Percentiles rank a stretch among this genome's conserved stretches.
Evolutionary conservation across 2,113 vertebrate species (phyloP).

Genomic region (Baryphthengus martii): DNA sequence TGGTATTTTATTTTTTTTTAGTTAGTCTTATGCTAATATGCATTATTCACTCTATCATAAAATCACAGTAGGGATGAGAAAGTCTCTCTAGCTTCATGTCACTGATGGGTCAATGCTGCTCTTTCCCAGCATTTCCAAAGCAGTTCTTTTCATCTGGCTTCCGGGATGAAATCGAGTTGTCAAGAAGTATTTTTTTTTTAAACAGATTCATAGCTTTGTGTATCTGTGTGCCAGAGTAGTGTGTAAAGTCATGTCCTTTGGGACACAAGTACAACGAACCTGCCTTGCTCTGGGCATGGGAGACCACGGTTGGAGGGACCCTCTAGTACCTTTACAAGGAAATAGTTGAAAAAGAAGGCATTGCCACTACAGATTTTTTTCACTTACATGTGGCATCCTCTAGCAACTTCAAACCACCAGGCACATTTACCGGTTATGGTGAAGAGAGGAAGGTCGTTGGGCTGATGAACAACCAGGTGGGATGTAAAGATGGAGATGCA

Average conservation of each 20-base stretch:
- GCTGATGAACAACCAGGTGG: neutral
- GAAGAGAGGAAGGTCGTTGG: neutral
- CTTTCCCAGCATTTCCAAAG: neutral
- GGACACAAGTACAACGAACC: neutral
- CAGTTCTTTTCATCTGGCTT: neutral
- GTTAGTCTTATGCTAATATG: conserved; percentile 57
- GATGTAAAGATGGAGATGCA: neutral
- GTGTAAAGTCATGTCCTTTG: neutral
- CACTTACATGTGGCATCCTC: neutral
- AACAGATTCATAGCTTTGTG: neutral
- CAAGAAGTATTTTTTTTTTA: neutral
- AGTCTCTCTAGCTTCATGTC: neutral
- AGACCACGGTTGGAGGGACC: neutral
- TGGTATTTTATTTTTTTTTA: conserved; percentile 46
- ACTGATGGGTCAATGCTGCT: neutral
- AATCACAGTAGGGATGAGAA: conserved; percentile 29
- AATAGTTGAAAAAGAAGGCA: neutral
- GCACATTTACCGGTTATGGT: neutral
- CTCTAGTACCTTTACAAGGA: rapidly evolving
- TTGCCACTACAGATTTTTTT: neutral
- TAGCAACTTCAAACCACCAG: neutral
- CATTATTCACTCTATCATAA: conserved; percentile 64
- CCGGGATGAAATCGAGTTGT: neutral
- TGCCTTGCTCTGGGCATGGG: neutral
- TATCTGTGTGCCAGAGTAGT: neutral